Percentiles rank a stretch among this genome's conserved stretches.
Conservation (phyloP, 2,888 invertebrate species). For the Caenorhabditis imperialis region DNA sequence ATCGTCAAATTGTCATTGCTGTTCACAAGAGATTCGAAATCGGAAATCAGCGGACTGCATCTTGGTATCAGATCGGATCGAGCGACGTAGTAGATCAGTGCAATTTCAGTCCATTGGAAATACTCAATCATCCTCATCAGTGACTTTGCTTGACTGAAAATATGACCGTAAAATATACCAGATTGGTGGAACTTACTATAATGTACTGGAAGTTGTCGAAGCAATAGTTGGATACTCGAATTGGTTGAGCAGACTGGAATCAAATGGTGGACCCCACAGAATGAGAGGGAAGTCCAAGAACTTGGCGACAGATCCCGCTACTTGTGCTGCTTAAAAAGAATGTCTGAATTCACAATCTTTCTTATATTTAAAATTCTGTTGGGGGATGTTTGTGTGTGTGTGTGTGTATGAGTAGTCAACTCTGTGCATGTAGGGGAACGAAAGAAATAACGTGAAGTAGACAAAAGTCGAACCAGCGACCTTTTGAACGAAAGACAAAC, state of each 20-base stretch:
- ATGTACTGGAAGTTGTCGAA: conserved; percentile 55
- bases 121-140: conserved; percentile 54
- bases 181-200: conserved; percentile 46
- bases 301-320: conserved; percentile 60
- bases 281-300: conserved; percentile 58
- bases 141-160: conserved; percentile 54
- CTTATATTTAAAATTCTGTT: no score
- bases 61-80: conserved; percentile 49
- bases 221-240: conserved; percentile 59
- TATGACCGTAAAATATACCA: neutral
- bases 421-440: no score
- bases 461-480: no score
- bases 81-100: conserved; percentile 63
- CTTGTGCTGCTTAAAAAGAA: conserved; percentile 51
- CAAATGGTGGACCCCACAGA: conserved; percentile 65
- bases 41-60: conserved; percentile 40
- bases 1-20: conserved; percentile 57
- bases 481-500: no score
- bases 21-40: conserved; percentile 38
- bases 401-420: no score
- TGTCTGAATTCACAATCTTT: no score
- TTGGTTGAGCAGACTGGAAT: conserved; percentile 51
- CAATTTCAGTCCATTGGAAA: conserved; percentile 69
- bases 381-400: no score
- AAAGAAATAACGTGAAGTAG: no score